Evolutionary conservation across 2,888 invertebrate species (phyloP).

Genomic region (Stenurella melanura): DNA sequence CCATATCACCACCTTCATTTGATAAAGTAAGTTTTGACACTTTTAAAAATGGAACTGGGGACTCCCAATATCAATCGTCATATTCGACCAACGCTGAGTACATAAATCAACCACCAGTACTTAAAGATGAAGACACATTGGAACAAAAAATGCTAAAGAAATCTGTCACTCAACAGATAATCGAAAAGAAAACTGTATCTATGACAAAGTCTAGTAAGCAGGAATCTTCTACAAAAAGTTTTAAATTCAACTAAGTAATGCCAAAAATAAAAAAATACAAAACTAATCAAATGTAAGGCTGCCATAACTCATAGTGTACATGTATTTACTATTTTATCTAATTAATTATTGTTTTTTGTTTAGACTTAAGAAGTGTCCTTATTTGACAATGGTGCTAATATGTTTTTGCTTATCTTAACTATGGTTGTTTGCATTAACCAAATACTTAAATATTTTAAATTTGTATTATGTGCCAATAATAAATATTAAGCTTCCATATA

Average conservation of each 20-base stretch:
- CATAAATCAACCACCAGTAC: constrained; percentile 67
- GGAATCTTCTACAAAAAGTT: constrained; percentile 71
- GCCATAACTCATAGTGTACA: constrained; percentile 36
- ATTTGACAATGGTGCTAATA: constrained; percentile 65
- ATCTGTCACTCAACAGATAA: constrained; percentile 81
- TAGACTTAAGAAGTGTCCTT: constrained; percentile 60
- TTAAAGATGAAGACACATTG: constrained; percentile 76
- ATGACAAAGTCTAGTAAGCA: constrained; percentile 75
- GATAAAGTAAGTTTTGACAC: constrained; percentile 61
- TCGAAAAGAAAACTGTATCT: constrained; percentile 81
- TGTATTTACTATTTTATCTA: constrained; percentile 30
- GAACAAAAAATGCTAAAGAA: constrained; percentile 82
- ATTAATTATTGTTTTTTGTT: constrained; percentile 26
- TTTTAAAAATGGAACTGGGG: constrained; percentile 65
- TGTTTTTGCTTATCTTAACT: constrained; percentile 52
- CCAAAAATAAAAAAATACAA: constrained; percentile 26
- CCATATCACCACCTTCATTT: constrained; percentile 53
- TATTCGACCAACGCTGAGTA: constrained; percentile 68
- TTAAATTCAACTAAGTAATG: constrained; percentile 68
- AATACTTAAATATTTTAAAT: constrained; percentile 57
- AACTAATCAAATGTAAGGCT: constrained; percentile 36
- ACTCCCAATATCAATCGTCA: constrained; percentile 65
- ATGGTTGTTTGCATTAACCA: constrained; percentile 61
- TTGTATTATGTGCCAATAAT: constrained; percentile 59
- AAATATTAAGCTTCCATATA: constrained; percentile 58